Evolutionary conservation across 2,888 invertebrate genomes (phyloP), one percentile per base, ranked within the genome.

Genomic region (Neuroscelio doddi): DNA sequence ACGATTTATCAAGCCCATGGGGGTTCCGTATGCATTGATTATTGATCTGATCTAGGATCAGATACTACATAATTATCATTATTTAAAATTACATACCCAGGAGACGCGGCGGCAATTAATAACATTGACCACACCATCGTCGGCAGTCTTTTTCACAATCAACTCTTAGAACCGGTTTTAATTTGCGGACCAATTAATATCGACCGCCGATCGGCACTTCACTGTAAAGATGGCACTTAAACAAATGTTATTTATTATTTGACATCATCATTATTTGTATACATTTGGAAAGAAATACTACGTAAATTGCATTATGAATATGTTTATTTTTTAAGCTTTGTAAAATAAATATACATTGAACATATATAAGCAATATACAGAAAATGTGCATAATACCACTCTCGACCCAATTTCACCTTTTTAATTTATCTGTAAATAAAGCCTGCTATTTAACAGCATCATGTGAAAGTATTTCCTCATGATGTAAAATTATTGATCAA

Each of bases 1-100:
- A n/a, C 34, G 34, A 34, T 34, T 34, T 34, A 14, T 34, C 14
- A 14, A 3, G 34, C 12, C 34, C 34, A 5, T 7, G 14, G 34
- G 34, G 4, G 5, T 34, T 10, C 14, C 7, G 7, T 14, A 1
- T 2, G 12, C 34, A 34, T 12, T 12, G 34, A 34, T 34, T 34
- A 14, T 14, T 7, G 34, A 34, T 34, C 34, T 12, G 34, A 34
- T 34, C 34, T 34, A 34, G 12, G 4, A 34, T 34, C 34, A 10
- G 34, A 34, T 34, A 34, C 34, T 14, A 7, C 34, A 7, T 34
- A 34, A 34, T 34, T 14, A 34, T 34, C 34, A 34, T 34, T 14
- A 34, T 34, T 34, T 10, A 12, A 34, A 34, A 34, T 34, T 34
- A 34, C 34, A 34, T 14, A 34, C 34, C 12, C 34, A 14, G 7